phyloP scores from a whole-genome alignment of 2,797 vertebrate genomes.

The Benthosema pterotum region DNA sequence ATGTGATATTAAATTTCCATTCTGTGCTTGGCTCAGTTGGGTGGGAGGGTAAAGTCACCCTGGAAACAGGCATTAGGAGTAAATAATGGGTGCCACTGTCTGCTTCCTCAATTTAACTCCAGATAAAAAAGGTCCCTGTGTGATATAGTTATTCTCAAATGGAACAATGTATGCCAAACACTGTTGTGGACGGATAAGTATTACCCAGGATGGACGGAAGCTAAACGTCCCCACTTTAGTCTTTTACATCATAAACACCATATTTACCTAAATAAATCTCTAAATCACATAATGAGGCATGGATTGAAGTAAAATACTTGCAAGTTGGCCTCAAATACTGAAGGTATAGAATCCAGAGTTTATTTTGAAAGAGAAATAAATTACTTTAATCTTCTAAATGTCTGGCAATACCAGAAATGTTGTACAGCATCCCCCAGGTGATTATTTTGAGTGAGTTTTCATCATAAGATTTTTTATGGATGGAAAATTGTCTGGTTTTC shows the following conservation, averaged over 20 bases:
- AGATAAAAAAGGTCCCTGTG: conserved; percentile 70
- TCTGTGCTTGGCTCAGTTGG: conserved; percentile 48
- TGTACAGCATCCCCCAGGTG: too few relatives aligned
- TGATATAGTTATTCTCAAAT: conserved; percentile 70
- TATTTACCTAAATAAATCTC: conserved; percentile 43
- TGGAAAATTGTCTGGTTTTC: conserved; percentile 35
- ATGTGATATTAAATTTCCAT: conserved; percentile 66
- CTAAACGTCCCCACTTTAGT: conserved; percentile 31
- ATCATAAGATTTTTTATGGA: conserved; percentile 56
- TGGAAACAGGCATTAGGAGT: conserved; percentile 67
- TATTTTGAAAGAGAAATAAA: conserved; percentile 39
- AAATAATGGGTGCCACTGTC: conserved; percentile 66
- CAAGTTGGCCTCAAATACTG: conserved; percentile 32
- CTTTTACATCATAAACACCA: conserved; percentile 47
- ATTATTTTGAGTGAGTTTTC: conserved; percentile 28
- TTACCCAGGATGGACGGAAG: conserved; percentile 24
- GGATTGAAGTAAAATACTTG: conserved; percentile 41
- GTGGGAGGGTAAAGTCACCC: conserved; percentile 66
- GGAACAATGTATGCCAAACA: conserved; percentile 49
- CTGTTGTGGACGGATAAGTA: conserved; percentile 45
- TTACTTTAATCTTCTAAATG: conserved; percentile 46
- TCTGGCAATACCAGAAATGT: too few relatives aligned
- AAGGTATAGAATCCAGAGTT: conserved; percentile 25
- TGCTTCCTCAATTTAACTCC: conserved; percentile 62
- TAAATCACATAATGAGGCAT: conserved; percentile 24